Evolutionary conservation across 2,888 invertebrate genomes (phyloP).

Genomic region (Linnaemya tessellans): DNA sequence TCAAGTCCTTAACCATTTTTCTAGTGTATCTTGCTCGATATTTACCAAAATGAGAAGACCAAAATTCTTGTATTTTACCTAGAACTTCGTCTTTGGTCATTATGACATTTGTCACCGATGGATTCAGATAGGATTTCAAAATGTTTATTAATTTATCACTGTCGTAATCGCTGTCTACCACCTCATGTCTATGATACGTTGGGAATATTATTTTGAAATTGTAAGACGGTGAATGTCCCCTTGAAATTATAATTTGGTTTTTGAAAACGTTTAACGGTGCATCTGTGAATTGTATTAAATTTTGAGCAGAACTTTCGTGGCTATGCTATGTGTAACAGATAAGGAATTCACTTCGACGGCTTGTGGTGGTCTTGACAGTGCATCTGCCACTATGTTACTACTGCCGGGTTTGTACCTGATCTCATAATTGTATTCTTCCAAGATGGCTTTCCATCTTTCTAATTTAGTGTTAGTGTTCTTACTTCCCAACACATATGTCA

Average conservation of each 20-base stretch:
- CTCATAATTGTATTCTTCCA: conserved; percentile 46
- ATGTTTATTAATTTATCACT: background rate
- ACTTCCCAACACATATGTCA: no score
- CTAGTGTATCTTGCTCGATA: conserved; percentile 23
- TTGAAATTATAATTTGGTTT: conserved; percentile 8
- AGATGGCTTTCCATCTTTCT: no score
- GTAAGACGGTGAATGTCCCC: background rate
- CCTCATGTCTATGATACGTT: conserved; percentile 20
- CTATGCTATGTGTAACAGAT: conserved; percentile 7
- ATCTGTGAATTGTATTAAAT: conserved; percentile 25
- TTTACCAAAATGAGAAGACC: conserved; percentile 1
- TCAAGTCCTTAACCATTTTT: conserved; percentile 26
- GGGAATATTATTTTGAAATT: conserved; percentile 24
- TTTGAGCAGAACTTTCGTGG: background rate
- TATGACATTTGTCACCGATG: conserved; percentile 6
- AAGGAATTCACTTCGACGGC: background rate
- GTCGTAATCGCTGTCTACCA: background rate
- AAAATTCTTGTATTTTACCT: conserved; percentile 33
- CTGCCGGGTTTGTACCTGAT: conserved; percentile 24
- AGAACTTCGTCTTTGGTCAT: conserved; percentile 15
- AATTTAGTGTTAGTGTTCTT: no score
- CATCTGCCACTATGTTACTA: conserved; percentile 16
- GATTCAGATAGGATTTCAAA: background rate
- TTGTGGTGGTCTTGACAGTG: conserved; percentile 11
- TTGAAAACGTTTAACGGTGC: conserved; percentile 29